Percentiles rank a stretch among this genome's conserved stretches.
These are phyloP conservation scores for Peucedramus taeniatus DNA, from an alignment of 2,113 vertebrate genomes.

Conservation along the genomic window DNA sequence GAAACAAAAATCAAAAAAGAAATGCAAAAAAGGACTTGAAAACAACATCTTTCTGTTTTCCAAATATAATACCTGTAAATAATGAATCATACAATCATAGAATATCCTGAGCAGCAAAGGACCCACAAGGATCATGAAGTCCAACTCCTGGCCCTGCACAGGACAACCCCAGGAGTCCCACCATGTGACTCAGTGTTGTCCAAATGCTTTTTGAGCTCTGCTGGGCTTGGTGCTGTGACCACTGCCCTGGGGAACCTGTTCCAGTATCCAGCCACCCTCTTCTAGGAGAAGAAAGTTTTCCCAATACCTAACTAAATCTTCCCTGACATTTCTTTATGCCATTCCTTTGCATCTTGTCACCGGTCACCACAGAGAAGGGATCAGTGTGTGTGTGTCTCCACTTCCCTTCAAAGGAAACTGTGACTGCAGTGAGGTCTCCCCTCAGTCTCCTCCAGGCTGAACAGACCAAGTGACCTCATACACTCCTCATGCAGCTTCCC, in stretches of 20 bases:
- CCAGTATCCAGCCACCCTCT: too few relatives aligned
- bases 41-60: neutral
- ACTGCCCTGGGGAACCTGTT: neutral
- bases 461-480: too few relatives aligned
- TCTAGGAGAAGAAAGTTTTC: neutral
- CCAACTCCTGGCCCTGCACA: too few relatives aligned
- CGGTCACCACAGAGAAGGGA: neutral
- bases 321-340: neutral
- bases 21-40: neutral
- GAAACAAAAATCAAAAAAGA: neutral
- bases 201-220: neutral
- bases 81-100: neutral
- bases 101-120: neutral
- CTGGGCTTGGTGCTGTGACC: accelerated
- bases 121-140: neutral
- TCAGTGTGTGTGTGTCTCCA: accelerated
- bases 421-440: neutral
- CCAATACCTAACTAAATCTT: neutral
- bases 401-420: neutral
- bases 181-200: neutral
- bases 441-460: neutral
- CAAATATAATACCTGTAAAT: neutral
- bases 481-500: accelerated
- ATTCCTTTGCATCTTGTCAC: neutral
- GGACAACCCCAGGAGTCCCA: neutral